Percentiles rank a stretch among this genome's conserved stretches.
Conservation (phyloP, 2,113 vertebrate genomes). For the Elaphurus davidianus region DNA sequence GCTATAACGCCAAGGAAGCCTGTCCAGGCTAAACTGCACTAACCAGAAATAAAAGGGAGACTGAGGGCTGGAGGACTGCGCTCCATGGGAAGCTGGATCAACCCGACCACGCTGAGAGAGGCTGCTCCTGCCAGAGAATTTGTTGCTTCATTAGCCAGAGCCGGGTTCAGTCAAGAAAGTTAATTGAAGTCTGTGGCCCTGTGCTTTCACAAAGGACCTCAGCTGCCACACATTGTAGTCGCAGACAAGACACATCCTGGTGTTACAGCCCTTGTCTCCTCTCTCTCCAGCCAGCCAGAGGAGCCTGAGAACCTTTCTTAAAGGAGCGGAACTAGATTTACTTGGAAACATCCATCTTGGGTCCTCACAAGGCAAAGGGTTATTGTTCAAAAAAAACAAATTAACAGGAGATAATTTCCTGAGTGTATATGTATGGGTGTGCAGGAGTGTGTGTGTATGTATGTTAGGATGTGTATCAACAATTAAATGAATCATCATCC, state of each 20-base stretch:
- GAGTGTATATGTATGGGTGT: background rate
- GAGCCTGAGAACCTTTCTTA: background rate
- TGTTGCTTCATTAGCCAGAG: constrained; percentile 60
- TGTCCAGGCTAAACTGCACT: background rate
- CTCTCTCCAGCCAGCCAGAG: background rate
- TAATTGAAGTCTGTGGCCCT: constrained; percentile 75
- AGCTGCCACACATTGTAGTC: background rate
- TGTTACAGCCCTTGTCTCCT: background rate
- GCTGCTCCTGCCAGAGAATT: constrained; percentile 69
- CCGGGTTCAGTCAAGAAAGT: constrained; percentile 74
- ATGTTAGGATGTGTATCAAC: background rate
- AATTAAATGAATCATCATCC: background rate
- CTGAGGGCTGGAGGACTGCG: background rate
- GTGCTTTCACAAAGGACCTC: constrained; percentile 28
- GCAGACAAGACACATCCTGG: background rate
- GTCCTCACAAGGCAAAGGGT: background rate
- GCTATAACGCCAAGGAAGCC: background rate
- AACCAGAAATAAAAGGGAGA: background rate
- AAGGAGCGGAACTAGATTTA: background rate
- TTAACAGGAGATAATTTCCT: background rate
- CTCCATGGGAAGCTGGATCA: constrained; percentile 27
- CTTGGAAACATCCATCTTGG: fast-evolving
- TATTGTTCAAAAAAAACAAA: background rate
- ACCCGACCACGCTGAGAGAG: constrained; percentile 43
- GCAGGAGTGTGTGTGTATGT: background rate